Conservation (phyloP, 2,888 invertebrate species). For the Apocheima hispidaria region DNA sequence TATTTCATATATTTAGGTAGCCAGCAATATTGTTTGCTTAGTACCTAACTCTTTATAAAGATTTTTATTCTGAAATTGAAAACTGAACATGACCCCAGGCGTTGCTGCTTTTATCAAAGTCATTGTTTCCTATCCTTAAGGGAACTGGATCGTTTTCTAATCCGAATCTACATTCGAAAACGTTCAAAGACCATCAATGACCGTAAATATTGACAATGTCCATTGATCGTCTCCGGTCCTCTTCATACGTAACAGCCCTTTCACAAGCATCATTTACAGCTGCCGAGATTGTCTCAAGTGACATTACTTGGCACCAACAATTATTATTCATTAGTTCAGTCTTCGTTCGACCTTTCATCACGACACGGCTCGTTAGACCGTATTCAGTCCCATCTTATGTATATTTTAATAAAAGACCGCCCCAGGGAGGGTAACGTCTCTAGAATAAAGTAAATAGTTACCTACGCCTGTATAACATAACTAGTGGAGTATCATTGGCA, state of each 20-base stretch:
- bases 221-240: no score
- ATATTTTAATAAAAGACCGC: constrained; percentile 70
- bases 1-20: not conserved
- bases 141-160: no score
- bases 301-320: constrained; percentile 59
- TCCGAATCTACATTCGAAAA: no score
- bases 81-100: no score
- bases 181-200: no score
- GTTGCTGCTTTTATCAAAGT: no score
- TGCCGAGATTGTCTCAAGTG: constrained; percentile 58
- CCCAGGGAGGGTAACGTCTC: constrained; percentile 39
- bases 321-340: constrained; percentile 77
- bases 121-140: no score
- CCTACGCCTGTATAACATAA: not conserved
- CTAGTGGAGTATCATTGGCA: constrained; percentile 5
- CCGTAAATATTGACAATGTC: no score
- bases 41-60: no score
- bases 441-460: constrained; percentile 40
- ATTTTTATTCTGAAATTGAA: no score
- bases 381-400: constrained; percentile 70
- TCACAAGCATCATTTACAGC: constrained; percentile 41
- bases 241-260: constrained; percentile 28
- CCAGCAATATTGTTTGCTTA: no score
- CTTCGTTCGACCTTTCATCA: constrained; percentile 72
- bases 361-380: constrained; percentile 69